These are phyloP conservation scores for Ochlodes sylvanus DNA, from an alignment of 2,888 invertebrate species.

Conservation along the genomic window DNA sequence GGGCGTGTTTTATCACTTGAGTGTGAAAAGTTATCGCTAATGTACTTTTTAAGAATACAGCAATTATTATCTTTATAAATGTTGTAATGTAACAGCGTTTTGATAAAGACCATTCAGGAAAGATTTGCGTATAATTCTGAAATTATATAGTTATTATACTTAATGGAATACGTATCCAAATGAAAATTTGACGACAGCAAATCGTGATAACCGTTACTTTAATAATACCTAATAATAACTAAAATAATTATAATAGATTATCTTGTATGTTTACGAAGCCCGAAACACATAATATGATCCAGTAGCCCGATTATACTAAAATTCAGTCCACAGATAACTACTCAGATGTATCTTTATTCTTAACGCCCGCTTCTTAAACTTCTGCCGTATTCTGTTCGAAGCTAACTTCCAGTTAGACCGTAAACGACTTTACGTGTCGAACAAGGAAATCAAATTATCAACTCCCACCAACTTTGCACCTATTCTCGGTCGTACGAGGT, in stretches of 20 bases:
- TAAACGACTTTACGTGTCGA: slow-evolving; percentile 83
- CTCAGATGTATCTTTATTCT: slow-evolving; percentile 60
- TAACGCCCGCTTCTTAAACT: slow-evolving; percentile 57
- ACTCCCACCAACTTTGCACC: slow-evolving; percentile 78
- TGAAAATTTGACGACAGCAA: too few species aligned
- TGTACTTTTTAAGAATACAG: slow-evolving; percentile 23
- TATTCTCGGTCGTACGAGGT: slow-evolving; percentile 66
- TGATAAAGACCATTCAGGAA: too few species aligned
- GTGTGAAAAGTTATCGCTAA: slow-evolving; percentile 47
- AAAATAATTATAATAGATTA: too few species aligned
- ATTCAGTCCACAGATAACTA: slow-evolving; percentile 56
- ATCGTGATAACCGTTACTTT: too few species aligned
- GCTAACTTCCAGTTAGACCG: slow-evolving; percentile 75
- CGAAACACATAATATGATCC: slow-evolving; percentile 15
- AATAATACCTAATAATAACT: too few species aligned
- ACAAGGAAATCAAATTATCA: slow-evolving; percentile 83
- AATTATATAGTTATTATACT: too few species aligned
- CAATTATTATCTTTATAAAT: background rate
- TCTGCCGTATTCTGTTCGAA: slow-evolving; percentile 65
- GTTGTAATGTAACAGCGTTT: background rate
- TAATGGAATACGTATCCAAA: too few species aligned
- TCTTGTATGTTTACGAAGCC: too few species aligned
- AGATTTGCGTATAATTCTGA: too few species aligned
- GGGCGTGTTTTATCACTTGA: slow-evolving; percentile 79
- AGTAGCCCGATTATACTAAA: slow-evolving; percentile 44